Evolutionary conservation across 2,888 invertebrate species (phyloP).

Genomic region (Stenolophus ochropezus): DNA sequence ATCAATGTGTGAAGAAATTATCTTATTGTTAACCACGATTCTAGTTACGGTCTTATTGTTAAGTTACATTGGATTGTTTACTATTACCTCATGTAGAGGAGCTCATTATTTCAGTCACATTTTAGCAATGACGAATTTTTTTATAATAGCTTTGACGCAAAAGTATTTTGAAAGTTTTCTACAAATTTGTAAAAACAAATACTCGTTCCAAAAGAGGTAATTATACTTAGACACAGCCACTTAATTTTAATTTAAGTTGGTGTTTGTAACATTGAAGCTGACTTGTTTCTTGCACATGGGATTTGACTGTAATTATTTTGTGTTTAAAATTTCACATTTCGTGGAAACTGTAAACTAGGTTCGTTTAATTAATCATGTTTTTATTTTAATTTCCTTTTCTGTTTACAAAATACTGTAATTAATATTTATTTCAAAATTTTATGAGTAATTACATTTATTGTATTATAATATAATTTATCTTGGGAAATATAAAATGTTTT

Average conservation of each 20-base stretch:
- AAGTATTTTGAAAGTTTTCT: constrained; percentile 22
- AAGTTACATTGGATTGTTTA: constrained; percentile 25
- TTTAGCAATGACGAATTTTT: constrained; percentile 26
- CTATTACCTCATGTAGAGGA: background rate
- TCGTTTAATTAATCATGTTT: background rate
- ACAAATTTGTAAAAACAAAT: constrained; percentile 2
- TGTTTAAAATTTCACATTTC: background rate
- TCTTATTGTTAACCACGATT: constrained; percentile 19
- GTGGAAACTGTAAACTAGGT: background rate
- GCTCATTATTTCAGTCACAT: constrained; percentile 36
- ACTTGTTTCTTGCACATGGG: background rate
- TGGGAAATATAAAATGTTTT: background rate
- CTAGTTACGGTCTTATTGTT: constrained; percentile 30
- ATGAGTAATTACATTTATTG: background rate
- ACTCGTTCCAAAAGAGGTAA: background rate
- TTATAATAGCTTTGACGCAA: constrained; percentile 28
- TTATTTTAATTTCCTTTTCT: background rate
- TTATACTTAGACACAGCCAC: constrained; percentile 21
- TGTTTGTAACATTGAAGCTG: background rate
- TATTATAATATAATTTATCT: background rate
- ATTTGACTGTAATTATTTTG: background rate
- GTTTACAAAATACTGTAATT: background rate
- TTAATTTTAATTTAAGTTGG: constrained; percentile 13
- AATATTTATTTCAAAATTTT: background rate
- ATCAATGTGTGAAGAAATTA: constrained; percentile 49